These are phyloP conservation scores for Halocaridina rubra DNA, from an alignment of 2,888 invertebrate species.

Conservation along the genomic window DNA sequence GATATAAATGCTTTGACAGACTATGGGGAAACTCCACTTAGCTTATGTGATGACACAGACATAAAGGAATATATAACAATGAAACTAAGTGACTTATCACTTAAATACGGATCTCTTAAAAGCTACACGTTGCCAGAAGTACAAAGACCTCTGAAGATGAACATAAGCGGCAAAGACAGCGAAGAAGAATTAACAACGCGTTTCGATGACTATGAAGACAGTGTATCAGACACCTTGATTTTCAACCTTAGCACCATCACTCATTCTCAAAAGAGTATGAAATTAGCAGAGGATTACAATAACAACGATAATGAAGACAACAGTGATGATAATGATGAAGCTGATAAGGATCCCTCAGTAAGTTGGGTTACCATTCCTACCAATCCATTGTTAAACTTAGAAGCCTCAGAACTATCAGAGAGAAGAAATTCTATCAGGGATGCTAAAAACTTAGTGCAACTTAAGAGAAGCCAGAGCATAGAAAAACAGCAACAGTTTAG, in stretches of 20 bases:
- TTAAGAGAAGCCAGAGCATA: slow-evolving; percentile 19
- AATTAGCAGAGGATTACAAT: background rate
- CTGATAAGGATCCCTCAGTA: background rate
- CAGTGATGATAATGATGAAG: background rate
- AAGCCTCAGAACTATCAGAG: slow-evolving; percentile 24
- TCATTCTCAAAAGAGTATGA: background rate
- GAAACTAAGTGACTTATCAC: slow-evolving; percentile 10
- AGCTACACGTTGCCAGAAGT: background rate
- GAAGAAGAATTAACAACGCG: background rate
- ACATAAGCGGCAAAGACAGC: background rate
- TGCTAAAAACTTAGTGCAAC: slow-evolving; percentile 23
- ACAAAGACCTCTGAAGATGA: background rate
- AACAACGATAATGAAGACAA: background rate
- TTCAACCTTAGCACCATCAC: background rate
- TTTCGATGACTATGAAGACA: background rate
- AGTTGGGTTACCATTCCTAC: background rate
- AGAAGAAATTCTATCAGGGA: slow-evolving; percentile 48
- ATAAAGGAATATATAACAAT: slow-evolving; percentile 4
- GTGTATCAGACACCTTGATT: background rate
- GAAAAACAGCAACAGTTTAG: background rate
- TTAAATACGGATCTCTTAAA: background rate
- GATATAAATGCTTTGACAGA: slow-evolving; percentile 22
- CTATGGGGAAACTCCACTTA: slow-evolving; percentile 45
- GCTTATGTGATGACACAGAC: slow-evolving; percentile 42
- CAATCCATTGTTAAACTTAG: slow-evolving; percentile 19